Percentiles rank a stretch among this genome's conserved stretches.
Evolutionary conservation across 1,140 invertebrate genomes (phyloP).

Genomic region (Euura saliciscinereae): DNA sequence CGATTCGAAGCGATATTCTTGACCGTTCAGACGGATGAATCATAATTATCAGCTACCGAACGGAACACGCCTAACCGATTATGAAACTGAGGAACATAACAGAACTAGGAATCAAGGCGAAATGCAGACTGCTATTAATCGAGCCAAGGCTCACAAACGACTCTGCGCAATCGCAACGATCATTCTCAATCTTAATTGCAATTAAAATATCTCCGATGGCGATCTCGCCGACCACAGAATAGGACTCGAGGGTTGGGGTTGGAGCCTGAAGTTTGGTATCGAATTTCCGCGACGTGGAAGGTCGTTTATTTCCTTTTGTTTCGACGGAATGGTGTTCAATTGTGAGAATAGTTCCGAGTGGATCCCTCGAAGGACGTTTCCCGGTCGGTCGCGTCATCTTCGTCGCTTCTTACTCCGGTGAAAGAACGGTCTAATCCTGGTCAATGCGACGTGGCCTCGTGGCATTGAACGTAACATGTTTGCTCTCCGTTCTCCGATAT

Average conservation of each 20-base stretch:
- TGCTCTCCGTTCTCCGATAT: not conserved
- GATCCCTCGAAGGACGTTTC: not conserved
- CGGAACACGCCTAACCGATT: not conserved
- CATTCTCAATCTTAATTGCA: too few relatives aligned
- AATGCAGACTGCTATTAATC: not conserved
- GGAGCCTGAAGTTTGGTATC: too few relatives aligned
- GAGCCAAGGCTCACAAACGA: not conserved
- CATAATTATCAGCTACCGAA: not conserved
- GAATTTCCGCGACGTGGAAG: too few relatives aligned
- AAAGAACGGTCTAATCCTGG: not conserved
- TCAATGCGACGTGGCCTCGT: not conserved
- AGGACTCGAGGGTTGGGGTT: too few relatives aligned
- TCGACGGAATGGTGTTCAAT: too few relatives aligned
- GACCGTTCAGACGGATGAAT: not conserved
- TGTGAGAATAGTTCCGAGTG: too few relatives aligned
- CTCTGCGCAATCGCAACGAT: too few relatives aligned
- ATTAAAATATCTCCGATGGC: too few relatives aligned
- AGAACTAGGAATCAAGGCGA: too few relatives aligned
- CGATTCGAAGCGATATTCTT: not conserved
- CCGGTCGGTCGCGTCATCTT: not conserved
- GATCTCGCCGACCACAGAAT: too few relatives aligned
- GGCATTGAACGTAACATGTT: constrained; percentile 4
- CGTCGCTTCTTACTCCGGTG: not conserved
- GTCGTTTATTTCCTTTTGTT: too few relatives aligned
- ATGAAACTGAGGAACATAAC: too few relatives aligned